phyloP scores from a whole-genome alignment of 1,140 invertebrate species.

The Drosophila nebulosa region DNA sequence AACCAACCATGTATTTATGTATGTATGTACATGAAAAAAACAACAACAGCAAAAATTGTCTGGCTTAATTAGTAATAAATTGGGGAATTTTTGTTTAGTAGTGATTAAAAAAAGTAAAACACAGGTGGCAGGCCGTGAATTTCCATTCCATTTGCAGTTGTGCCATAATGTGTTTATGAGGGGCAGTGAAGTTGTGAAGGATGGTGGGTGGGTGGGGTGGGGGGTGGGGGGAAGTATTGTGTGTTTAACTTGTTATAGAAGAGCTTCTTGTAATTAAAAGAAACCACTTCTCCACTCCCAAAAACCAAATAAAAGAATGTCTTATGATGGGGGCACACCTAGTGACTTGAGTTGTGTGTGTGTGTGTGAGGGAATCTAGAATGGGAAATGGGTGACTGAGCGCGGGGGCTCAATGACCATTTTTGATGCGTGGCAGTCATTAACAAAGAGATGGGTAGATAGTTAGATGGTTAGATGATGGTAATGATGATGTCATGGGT shows the following conservation, averaged over 20 bases:
- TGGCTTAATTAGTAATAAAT: conserved; percentile 2
- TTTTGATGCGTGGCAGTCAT: conserved; percentile 22
- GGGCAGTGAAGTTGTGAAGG: neutral
- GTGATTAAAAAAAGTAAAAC: neutral
- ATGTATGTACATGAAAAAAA: neutral
- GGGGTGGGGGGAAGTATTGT: neutral
- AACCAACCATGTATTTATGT: neutral
- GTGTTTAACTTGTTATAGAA: neutral
- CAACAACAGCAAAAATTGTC: neutral
- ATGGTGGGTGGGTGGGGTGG: neutral
- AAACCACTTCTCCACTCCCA: neutral
- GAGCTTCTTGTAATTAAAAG: neutral
- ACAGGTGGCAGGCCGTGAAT: neutral
- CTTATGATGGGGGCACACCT: neutral
- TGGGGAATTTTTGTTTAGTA: neutral
- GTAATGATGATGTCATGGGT: conserved; percentile 36
- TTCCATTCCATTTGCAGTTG: neutral
- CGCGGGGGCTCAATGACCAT: conserved; percentile 25
- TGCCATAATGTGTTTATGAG: neutral
- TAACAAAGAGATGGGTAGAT: conserved; percentile 1
- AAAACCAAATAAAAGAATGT: neutral
- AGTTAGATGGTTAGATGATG: conserved; percentile 19
- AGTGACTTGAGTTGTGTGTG: neutral
- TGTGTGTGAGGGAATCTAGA: neutral
- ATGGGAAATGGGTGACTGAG: neutral